Base-by-base conservation (phyloP, 2,888 invertebrate species). In the Holacanthella duospinosa region DNA sequence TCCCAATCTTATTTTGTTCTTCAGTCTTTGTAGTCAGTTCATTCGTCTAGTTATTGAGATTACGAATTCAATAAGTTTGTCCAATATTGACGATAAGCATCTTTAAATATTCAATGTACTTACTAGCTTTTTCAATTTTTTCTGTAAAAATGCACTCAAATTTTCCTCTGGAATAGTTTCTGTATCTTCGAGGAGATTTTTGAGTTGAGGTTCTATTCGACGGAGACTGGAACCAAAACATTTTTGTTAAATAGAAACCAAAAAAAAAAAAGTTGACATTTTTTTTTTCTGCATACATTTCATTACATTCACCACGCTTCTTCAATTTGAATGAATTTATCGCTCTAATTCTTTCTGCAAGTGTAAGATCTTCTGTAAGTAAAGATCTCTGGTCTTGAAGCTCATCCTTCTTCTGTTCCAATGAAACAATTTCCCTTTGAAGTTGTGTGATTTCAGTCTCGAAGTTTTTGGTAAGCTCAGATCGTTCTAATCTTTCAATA, bases 311-410 rank as follows among this genome's bases (percentile, higher is more conserved):
- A 29, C 60, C 65, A 26, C 67, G 60, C 54, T 74, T 73, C 54
- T 67, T 66, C 29, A 61, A 28, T 59, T 70, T 71, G 29, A 68
- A 66, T 43, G 63, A 56, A n/a, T 60, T 68, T n/a, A 64, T 60
- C 0, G 85, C 85, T 28, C 87, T 86, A 70, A 90, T 81, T 65
- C 89, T 83, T 75, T 92, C 90, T 43, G 89, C 82, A 75, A 92
- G 88, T 71, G 93, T 91, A 2, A 87, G 86, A 73, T 86, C 86
- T 67, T 86, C 83, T 71, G 85, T 83, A 74, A 86, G 78, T 66
- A 85, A 82, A 1, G 79, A 76, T 24, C 84, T 78, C 2, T 77
- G 76, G 68, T 78, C 79, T 61, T 80, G 79, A 0, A 81, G 74
- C 68, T 84, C 84, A 56, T 80, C 76, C 63, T 85, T 80, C 69